Conservation (phyloP, 37 sponge, comb jelly and placozoan species). For the Tethya wilhelma region DNA sequence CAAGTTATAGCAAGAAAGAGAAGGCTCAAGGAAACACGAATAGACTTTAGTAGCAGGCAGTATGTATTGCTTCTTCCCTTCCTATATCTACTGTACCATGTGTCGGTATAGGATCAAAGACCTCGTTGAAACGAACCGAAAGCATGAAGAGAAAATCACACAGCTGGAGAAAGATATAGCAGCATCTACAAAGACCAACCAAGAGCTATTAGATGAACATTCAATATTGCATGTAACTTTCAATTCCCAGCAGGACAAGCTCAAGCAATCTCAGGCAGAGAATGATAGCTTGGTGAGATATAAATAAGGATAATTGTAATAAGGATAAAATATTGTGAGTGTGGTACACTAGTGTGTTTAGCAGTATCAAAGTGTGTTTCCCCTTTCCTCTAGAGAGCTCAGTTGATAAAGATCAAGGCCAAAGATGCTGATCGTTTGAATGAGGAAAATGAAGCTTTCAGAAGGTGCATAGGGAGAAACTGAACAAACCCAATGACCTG, state of each 20-base stretch:
- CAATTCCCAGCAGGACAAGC: constrained; percentile 63
- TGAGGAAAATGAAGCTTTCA: constrained; percentile 24
- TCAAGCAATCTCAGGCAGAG: constrained; percentile 54
- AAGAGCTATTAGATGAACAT: constrained; percentile 70
- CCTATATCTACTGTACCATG: not conserved
- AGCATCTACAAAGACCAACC: not conserved
- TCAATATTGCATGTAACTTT: constrained; percentile 60
- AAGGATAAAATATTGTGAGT: not conserved
- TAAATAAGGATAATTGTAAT: not conserved
- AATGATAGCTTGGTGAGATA: constrained; percentile 72
- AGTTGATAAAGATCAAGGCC: constrained; percentile 50
- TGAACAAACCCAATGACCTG: not conserved
- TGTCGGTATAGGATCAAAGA: not conserved
- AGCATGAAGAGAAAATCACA: constrained; percentile 28
- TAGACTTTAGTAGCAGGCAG: no score
- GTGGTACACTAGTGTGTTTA: not conserved
- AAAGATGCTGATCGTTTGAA: constrained; percentile 66
- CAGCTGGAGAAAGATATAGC: not conserved
- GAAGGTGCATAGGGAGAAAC: constrained; percentile 4
- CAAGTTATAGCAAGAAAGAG: not conserved
- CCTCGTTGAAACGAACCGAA: not conserved
- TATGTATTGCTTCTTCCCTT: no score
- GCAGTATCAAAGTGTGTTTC: not conserved
- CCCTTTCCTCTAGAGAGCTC: constrained; percentile 24
- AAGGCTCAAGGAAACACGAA: not conserved